Evolutionary conservation across 53 echinoderm and acorn worm genomes (phyloP), one percentile per base, ranked within the genome.

Genomic region (Holothuria leucospilota): DNA sequence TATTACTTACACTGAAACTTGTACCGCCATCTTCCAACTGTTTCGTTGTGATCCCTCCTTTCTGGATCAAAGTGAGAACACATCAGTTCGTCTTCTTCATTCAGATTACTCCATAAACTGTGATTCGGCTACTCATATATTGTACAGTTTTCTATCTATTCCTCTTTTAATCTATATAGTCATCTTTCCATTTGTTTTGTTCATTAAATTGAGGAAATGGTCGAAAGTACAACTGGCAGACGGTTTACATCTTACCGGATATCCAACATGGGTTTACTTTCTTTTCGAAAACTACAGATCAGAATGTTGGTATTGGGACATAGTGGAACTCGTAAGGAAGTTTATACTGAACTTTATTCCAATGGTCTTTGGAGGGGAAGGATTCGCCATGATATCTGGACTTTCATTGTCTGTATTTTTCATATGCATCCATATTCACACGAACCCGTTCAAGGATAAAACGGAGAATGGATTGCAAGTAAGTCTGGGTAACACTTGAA

Each of bases 61-160:
- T 39, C 70, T 88, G 41, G 91, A 94, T 34, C 25, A 82, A 40
- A 16, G 39, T 15, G 20, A 9, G 2, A 9, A 26, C 5, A 42
- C 29, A 14, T 59, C 56, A 14, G 49, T 61, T 34, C 67, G 39
- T 10, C 59, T 85, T 20, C 69, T 91, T 26, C 53, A 89, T 51
- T 82, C 82, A 39, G 91, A 94, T 42, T 91, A 86, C 82, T 74
- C 86, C 13, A 86, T 91, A 23, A 58, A 69, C 59, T 94, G 94
- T 82, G n/a, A 69, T 14, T 70, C 51, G 9, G 39, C 20, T 24
- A 46, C 12, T 5, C 91, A 94, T 29, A 29, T 4, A 8, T n/a
- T 21, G 9, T 58, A 59, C 20, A 20, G 58, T 24, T 84, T 40
- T 5, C 86, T 91, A 20, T 86, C 91, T 24, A 58, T 89, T 49